These are phyloP conservation scores for Pseudococcus jackbeardsleyi DNA, from an alignment of 2,888 invertebrate genomes.

Conservation along the genomic window DNA sequence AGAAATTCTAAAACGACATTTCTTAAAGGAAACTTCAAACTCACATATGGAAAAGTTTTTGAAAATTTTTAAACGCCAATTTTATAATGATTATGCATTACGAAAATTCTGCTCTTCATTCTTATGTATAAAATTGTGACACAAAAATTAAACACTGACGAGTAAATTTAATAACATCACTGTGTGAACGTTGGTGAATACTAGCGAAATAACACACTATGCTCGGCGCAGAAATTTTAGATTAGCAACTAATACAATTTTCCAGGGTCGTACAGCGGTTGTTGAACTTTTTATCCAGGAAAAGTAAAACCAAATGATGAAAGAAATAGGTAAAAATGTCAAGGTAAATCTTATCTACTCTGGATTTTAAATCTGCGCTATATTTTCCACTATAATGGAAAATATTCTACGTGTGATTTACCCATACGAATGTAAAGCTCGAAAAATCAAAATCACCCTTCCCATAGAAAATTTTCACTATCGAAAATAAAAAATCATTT, in stretches of 20 bases:
- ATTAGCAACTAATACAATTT: conserved; percentile 59
- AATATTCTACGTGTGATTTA: neutral
- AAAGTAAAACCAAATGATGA: conserved; percentile 46
- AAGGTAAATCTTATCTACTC: conserved; percentile 36
- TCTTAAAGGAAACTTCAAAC: conserved; percentile 20
- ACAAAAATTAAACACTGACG: conserved; percentile 42
- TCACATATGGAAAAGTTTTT: conserved; percentile 56
- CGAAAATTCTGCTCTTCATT: conserved; percentile 58
- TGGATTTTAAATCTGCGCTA: neutral
- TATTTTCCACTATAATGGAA: neutral
- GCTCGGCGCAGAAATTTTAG: conserved; percentile 45
- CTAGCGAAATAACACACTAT: conserved; percentile 1
- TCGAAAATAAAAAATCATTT: neutral
- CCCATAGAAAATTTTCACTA: neutral
- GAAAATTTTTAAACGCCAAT: conserved; percentile 24
- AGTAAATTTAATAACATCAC: conserved; percentile 53
- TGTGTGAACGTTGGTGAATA: neutral
- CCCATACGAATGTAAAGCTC: neutral
- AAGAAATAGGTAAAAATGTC: conserved; percentile 52
- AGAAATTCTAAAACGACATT: conserved; percentile 54
- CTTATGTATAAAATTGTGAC: conserved; percentile 33
- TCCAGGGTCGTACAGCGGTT: conserved; percentile 62
- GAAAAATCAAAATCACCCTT: neutral
- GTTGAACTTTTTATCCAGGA: conserved; percentile 63
- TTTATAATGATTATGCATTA: conserved; percentile 54